A percentile compares a stretch with the other conserved stretches of the same genome.
phyloP scores from a whole-genome alignment of 2,888 invertebrate genomes.

The Trichacis sp. region DNA sequence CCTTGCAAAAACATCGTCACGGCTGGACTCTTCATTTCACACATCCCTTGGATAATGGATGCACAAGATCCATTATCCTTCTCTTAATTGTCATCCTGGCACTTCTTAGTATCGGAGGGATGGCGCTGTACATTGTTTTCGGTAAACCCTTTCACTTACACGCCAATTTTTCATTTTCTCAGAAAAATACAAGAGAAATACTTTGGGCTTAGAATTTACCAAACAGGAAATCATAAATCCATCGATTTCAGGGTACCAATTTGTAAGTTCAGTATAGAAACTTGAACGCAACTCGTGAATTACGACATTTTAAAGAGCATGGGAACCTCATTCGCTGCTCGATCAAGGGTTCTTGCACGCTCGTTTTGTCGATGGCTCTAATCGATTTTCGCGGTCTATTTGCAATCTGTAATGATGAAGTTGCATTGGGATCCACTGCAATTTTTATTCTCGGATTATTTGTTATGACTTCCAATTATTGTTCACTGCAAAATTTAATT shows the following conservation, averaged over 20 bases:
- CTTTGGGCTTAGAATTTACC: no score
- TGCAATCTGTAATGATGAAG: slow-evolving; percentile 40
- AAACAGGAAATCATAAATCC: no score
- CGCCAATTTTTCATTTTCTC: no score
- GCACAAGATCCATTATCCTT: slow-evolving; percentile 58
- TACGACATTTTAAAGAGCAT: slow-evolving; percentile 45
- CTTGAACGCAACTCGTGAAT: slow-evolving; percentile 46
- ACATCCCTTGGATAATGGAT: slow-evolving; percentile 56
- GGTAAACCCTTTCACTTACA: no score
- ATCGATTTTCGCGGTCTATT: slow-evolving; percentile 36
- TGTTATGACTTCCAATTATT: no score
- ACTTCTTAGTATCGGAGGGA: slow-evolving; percentile 60
- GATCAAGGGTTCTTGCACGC: slow-evolving; percentile 31
- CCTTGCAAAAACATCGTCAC: slow-evolving; percentile 61
- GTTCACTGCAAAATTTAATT: no score
- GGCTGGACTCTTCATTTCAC: slow-evolving; percentile 65
- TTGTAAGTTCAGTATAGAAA: slow-evolving; percentile 20
- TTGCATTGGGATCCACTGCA: neutral
- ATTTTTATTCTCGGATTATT: no score
- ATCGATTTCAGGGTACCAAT: no score
- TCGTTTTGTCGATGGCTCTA: slow-evolving; percentile 22
- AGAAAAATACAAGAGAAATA: no score
- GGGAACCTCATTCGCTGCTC: slow-evolving; percentile 44
- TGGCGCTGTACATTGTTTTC: slow-evolving; percentile 64
- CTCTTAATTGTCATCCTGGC: slow-evolving; percentile 57